Base-by-base conservation (phyloP, 23 tunicate species). In the Oikopleura albicans region DNA sequence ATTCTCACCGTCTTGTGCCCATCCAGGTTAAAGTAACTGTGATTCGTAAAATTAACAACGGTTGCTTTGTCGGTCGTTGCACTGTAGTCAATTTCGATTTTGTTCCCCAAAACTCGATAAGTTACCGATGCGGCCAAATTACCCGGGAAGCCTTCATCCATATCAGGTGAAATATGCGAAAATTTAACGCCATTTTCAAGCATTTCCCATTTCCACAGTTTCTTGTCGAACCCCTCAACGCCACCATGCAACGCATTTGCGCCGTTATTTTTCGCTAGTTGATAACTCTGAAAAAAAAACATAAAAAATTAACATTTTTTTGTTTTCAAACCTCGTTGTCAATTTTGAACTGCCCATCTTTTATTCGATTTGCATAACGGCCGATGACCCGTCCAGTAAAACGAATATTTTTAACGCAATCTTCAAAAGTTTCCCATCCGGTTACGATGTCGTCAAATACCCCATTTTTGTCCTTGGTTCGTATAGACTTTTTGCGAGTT, bases 1-100 rank as follows among this genome's bases (percentile, higher is more conserved):
- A n/a, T 49, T 49, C 63, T 49, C 12, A 49, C 63, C 63, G 12
- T 12, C 12, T 88, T 94, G 76, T 94, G 99, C 1, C 99, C 99
- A 40, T 88, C 88, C 40, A 94, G 87, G 56, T 94, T 94, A 87
- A 94, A 94, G 84, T 88, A 90, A 39, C 90, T 39, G 40, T 94
- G 99, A 75, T 94, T 91, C 39, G 99, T 88, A 39, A 94, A 63
- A 56, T 94, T 94, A 16, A 94, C 41, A 0, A 92, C 86, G 0
- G 99, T 94, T 0, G 85, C 75, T 56, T 88, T 83, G 66, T 76
- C 86, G 0, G 90, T 40, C n/a, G 87, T 86, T n/a, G 96, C 99
- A 2, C 27, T 39, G 66, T 90, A 94, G 38, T 40, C 40, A 1
- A 90, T 84, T 38, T 33, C 1, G 0, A 94, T 83, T 83, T 85